Evolutionary conservation across 2,888 invertebrate species (phyloP).

Genomic region (Andrena fulva): DNA sequence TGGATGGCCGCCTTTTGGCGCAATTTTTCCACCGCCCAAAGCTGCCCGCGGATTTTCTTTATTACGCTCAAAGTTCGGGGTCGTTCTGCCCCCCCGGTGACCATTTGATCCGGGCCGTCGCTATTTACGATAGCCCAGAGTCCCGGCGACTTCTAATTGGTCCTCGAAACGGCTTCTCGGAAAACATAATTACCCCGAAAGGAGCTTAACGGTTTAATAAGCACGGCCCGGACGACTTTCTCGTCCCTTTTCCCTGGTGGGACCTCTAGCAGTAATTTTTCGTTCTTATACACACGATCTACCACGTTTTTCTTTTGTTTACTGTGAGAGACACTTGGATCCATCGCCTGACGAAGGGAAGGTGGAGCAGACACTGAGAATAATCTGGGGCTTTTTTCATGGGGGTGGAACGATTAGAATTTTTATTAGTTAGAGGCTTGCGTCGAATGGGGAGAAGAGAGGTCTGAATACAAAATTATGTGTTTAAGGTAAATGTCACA

Average conservation of each 20-base stretch:
- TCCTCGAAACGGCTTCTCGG: conserved; percentile 5
- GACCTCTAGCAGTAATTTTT: not conserved
- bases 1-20: conserved; percentile 45
- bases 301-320: not conserved
- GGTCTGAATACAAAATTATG: too few species aligned
- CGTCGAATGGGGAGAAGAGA: too few species aligned
- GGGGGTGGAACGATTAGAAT: too few species aligned
- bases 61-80: conserved; percentile 9
- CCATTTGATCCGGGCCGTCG: not conserved
- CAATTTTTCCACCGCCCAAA: conserved; percentile 37
- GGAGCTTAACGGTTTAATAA: conserved; percentile 16
- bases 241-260: not conserved
- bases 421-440: too few species aligned
- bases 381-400: too few species aligned
- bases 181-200: conserved; percentile 37
- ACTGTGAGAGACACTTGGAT: not conserved
- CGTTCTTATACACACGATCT: not conserved
- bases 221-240: not conserved
- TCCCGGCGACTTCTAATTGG: conserved; percentile 40
- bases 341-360: too few species aligned
- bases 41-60: conserved; percentile 39
- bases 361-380: too few species aligned
- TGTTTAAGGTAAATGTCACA: too few species aligned
- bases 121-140: conserved; percentile 20
- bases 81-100: not conserved